Evolutionary conservation across 2,888 invertebrate species (phyloP).

Genomic region (Norana najaformis): DNA sequence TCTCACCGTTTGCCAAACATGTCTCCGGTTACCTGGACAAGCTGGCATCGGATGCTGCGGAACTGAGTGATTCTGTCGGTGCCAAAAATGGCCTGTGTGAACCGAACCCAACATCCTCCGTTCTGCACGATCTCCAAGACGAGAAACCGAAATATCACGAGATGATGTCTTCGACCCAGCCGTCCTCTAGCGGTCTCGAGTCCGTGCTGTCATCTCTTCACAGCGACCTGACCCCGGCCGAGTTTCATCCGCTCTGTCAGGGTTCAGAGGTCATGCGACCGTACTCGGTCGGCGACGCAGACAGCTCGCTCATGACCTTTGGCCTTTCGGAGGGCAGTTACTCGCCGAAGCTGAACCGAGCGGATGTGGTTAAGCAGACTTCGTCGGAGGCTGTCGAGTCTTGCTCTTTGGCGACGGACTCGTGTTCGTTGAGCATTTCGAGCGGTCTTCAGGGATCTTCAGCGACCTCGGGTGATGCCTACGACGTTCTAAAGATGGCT

Average conservation of each 20-base stretch:
- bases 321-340: neutral
- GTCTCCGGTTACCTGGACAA: neutral
- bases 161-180: constrained; percentile 27
- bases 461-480: neutral
- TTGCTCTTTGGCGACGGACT: neutral
- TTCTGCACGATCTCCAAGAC: neutral
- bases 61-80: neutral
- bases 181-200: neutral
- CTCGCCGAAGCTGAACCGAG: neutral
- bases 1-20: neutral
- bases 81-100: neutral
- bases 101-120: neutral
- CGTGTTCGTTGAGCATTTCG: neutral
- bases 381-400: neutral
- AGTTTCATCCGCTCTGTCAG: neutral
- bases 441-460: neutral
- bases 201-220: neutral
- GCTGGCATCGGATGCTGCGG: neutral
- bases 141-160: constrained; percentile 33
- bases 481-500: neutral
- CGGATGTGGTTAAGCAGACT: neutral
- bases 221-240: constrained; percentile 1
- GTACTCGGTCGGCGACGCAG: neutral
- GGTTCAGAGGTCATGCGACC: neutral
- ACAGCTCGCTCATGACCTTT: neutral